Base-by-base conservation (phyloP, 1,140 invertebrate genomes). In the Hirudo medicinalis region DNA sequence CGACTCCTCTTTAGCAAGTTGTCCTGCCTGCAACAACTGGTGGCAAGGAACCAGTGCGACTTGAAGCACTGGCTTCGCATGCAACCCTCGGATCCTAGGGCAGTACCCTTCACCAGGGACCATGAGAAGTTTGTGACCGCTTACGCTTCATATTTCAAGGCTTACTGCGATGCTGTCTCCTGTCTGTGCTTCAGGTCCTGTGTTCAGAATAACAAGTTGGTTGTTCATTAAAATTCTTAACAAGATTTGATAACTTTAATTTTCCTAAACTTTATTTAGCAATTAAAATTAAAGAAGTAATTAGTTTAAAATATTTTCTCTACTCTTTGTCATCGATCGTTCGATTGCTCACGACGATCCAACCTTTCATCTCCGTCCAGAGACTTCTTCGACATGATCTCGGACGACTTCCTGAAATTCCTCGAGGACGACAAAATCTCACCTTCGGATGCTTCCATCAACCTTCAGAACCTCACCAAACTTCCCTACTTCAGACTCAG, bases 401-500 rank as follows among this genome's bases (percentile, higher is more conserved):
- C 73, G 43, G 70, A 55, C 1, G 70, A 76, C 5, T 74, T 76
- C 55, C 15, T 27, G 17, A 63, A 74, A 20, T 53, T 76, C 29
- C 57, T 77, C 19, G 70, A 71, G 40, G 76, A 74, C 3, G 74
- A 72, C 1, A 73, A 74, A n/a, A 70, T 75, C 71, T 55, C 13
- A 69, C 75, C 36, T 68, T 75, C 74, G 72, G 72, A 17, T 25
- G 57, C 22, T 63, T 49, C 43, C 43, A 43, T 70, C 2, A 74
- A 71, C 32, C 75, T 79, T 27, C 70, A 74, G 54, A 68, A 75
- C 3, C 70, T 78, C 22, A 74, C 80, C 73, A 71, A 75, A 57
- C 72, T 75, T 17, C 79, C 79, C 15, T 70, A 80, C 9, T 67
- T 63, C 17, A 67, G 76, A 29, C 69, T 79, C 49, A 76, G 75